These are phyloP conservation scores for Pemphigus obesinymphae DNA, from an alignment of 1,140 invertebrate species.

Conservation along the genomic window DNA sequence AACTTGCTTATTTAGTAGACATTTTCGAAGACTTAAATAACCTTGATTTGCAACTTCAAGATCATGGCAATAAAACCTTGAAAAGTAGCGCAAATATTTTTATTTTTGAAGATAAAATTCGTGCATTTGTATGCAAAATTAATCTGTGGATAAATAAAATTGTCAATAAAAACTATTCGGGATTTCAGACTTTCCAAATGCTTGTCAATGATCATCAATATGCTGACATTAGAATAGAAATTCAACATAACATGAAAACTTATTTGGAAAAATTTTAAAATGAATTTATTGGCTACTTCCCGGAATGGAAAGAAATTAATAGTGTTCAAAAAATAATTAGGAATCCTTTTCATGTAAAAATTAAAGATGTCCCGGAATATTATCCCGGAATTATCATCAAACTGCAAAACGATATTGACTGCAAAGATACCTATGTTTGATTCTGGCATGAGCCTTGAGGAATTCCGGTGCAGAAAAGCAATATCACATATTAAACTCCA, in stretches of 20 bases:
- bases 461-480: neutral
- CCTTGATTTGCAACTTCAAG: slow-evolving; percentile 38
- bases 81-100: slow-evolving; percentile 45
- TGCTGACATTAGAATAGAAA: slow-evolving; percentile 21
- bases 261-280: slow-evolving; percentile 26
- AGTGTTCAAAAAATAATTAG: slow-evolving; percentile 23
- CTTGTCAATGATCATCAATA: slow-evolving; percentile 3
- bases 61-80: slow-evolving; percentile 41
- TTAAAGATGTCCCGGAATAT: neutral
- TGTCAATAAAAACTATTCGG: slow-evolving; percentile 9
- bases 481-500: slow-evolving; percentile 1
- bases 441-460: neutral
- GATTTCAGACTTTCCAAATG: slow-evolving; percentile 11
- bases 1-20: slow-evolving; percentile 46
- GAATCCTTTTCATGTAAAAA: slow-evolving; percentile 4
- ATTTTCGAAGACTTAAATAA: slow-evolving; percentile 42
- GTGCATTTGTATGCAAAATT: slow-evolving; percentile 43
- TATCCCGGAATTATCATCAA: neutral
- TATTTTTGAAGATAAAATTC: slow-evolving; percentile 36
- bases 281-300: slow-evolving; percentile 37
- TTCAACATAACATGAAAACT: slow-evolving; percentile 1
- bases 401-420: neutral
- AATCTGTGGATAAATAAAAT: slow-evolving; percentile 21
- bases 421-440: neutral
- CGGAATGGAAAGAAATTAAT: slow-evolving; percentile 20